phyloP scores from a whole-genome alignment of 37 sponge, comb jelly and placozoan genomes.

The Halisarca cf. caerulea region DNA sequence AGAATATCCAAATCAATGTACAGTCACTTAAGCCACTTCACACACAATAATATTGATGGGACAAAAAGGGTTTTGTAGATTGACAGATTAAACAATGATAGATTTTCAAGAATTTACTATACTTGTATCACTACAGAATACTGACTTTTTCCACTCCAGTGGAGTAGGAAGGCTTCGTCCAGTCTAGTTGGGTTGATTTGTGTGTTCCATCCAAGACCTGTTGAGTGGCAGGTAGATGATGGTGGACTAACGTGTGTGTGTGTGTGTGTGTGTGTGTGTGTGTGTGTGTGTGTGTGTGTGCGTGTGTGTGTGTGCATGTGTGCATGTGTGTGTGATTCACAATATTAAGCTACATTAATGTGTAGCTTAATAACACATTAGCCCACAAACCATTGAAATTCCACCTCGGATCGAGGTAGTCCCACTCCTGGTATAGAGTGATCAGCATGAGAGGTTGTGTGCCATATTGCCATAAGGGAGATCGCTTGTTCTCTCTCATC shows the following conservation, averaged over 20 bases:
- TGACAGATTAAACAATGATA: too few species aligned
- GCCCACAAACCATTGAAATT: conserved; percentile 51
- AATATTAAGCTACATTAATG: background rate
- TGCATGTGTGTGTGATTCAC: background rate
- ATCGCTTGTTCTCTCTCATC: conserved; percentile 46
- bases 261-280: too few species aligned
- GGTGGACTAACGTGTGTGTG: background rate
- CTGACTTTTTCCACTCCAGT: conserved; percentile 84
- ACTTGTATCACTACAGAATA: too few species aligned
- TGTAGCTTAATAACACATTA: background rate
- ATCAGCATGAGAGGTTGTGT: conserved; percentile 81
- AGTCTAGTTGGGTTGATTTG: conserved; percentile 7
- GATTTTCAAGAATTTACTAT: too few species aligned
- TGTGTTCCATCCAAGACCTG: conserved; percentile 75
- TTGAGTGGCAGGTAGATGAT: background rate
- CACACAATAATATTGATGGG: too few species aligned
- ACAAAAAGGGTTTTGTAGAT: too few species aligned
- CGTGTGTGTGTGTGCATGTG: background rate
- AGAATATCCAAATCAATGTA: too few species aligned
- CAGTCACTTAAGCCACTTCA: too few species aligned
- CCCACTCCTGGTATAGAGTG: conserved; percentile 55
- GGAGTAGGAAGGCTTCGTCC: conserved; percentile 51
- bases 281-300: background rate
- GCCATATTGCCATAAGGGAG: conserved; percentile 63
- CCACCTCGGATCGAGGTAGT: conserved; percentile 53